Evolutionary conservation across 2,797 vertebrate genomes (phyloP), one percentile per base, ranked within the genome.

Genomic region (Pipistrellus pipistrellus): DNA sequence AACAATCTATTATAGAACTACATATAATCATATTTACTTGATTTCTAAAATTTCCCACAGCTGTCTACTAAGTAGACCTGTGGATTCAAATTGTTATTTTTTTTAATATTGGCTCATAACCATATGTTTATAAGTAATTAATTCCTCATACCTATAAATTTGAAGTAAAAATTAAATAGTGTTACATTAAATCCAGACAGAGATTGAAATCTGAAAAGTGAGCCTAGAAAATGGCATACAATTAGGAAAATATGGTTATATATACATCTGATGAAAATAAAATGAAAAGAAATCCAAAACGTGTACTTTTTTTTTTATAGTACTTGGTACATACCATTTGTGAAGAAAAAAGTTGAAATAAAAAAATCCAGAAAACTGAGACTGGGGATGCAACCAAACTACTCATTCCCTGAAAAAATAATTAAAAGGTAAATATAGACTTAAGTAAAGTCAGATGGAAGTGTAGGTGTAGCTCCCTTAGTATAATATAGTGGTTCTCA

Each of bases 31-130:
- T 77, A 57, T 87, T 80, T 90, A 80, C 21, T 85, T 91, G 72
- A 84, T 81, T 72, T 48, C 35, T 89, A 84, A 71, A 88, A 62
- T 88, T 81, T 91, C 27, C 27, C 13, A 32, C 41, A 64, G 32
- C 25, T 44, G 0, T 62, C 12, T 38, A 14, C 12, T 84, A 68
- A 76, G 18, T 59, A 76, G 13, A 38, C 27, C 20, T 82, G 44
- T 88, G 30, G 21, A 82, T 77, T 90, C 25, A 77, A 51, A 76
- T 48, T 48, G 2, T 85, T 68, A 55, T 68, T 90, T 95, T 89
- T 69, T 89, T 81, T 4, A 80, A 21, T 90, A 86, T 4, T 62
- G 30, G 21, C 10, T 86, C n/a, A 44, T 51, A 86, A 51, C 48
- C 21, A 17, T 76, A 27, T 27, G 18, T 32, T 53, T 73, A 21